Base-by-base conservation (phyloP, 2,113 vertebrate species). In the Sinocyclocheilus anophthalmus region DNA sequence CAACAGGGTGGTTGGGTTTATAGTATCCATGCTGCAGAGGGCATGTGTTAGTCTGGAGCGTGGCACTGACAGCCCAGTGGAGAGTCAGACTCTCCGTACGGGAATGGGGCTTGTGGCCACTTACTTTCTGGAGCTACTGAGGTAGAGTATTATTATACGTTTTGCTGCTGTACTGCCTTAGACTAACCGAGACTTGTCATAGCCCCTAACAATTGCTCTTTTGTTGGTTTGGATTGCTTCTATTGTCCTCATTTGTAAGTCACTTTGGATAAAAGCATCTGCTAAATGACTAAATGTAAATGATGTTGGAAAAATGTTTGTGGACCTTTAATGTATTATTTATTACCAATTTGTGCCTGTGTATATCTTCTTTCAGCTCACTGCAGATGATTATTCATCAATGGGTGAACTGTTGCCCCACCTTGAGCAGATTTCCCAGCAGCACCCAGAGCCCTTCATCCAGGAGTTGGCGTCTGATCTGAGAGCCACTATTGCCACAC, bases 81-180 rank as follows among this genome's bases (percentile, higher is more conserved):
- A 97, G 83, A 93, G 94, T 0, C 96, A 99, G 94, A 97, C 96
- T 0, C 94, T 99, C 18, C 96, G 96, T 90, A 96, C 98, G 97
- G 96, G 94, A 55, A 97, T 99, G 94, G 97, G 96, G 76, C 94
- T 99, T 0, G 95, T 97, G 91, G 97, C 97, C 0, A 94, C 96
- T 67, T 98, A 86, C 93, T 99, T 0, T 95, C 97, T 1, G 96
- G 94, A 87, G 96, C 95, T 0, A 89, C 95, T 22, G 93, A 96
- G 97, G 98, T 99, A 83, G 24, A 50, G 80, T 55, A 33, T 48
- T n/a, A 92, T 90, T 48, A 42, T 26, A 73, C 16, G 8, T 55
- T 50, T 39, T 8, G 5, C 22, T 45, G 26, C 22, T 61, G 12
- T 3, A 50, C 13, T 53, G 48, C 13, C 1, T 53, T 53, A 53